These are phyloP conservation scores for Gadopsis bispinosus DNA, from an alignment of 2,797 vertebrate genomes.

Conservation along the genomic window DNA sequence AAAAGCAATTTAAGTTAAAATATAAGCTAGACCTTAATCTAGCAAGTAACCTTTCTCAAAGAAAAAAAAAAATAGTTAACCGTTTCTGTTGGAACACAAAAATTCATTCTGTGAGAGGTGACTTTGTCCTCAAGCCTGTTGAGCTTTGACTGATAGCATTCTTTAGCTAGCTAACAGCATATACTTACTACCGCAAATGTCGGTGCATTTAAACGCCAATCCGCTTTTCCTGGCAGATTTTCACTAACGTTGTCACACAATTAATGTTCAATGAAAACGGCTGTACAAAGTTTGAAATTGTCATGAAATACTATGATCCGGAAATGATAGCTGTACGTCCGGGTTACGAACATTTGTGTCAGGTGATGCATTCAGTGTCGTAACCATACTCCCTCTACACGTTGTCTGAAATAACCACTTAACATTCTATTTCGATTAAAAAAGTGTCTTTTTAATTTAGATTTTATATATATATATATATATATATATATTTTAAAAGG, in stretches of 20 bases:
- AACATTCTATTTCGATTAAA: too few relatives aligned
- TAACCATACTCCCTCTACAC: too few relatives aligned
- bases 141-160: background rate
- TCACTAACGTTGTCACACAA: background rate
- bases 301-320: background rate
- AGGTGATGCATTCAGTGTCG: background rate
- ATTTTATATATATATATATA: too few relatives aligned
- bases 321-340: constrained; percentile 24
- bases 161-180: background rate
- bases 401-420: background rate
- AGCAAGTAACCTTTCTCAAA: background rate
- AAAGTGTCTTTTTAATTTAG: too few relatives aligned
- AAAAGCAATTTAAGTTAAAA: background rate
- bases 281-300: background rate
- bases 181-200: background rate
- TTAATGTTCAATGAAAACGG: background rate
- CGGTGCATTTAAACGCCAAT: background rate
- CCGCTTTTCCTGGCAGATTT: background rate
- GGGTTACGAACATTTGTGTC: background rate
- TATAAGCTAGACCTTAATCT: background rate
- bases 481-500: too few relatives aligned
- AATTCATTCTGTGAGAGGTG: background rate
- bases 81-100: background rate
- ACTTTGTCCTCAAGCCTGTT: background rate
- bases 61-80: background rate